Evolutionary conservation across 1,140 invertebrate species (phyloP).

Genomic region (Cydia splendana): DNA sequence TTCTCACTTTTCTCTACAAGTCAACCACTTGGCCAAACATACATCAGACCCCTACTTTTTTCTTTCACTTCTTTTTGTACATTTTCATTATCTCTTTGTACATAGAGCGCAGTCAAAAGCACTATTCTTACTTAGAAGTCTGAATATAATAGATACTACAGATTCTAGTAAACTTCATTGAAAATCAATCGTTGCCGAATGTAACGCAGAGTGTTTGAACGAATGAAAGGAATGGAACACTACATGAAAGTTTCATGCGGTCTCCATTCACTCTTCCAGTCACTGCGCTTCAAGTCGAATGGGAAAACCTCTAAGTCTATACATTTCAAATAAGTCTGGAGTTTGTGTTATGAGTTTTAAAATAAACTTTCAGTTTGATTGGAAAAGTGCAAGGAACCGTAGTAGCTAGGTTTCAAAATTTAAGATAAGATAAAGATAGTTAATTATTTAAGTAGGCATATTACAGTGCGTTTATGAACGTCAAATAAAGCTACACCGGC

Average conservation of each 20-base stretch:
- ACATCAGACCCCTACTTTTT: too few species aligned
- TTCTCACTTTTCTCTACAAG: too few species aligned
- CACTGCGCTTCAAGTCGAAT: conserved; percentile 27
- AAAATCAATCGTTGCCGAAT: conserved; percentile 17
- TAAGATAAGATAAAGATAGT: too few species aligned
- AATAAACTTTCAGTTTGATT: conserved; percentile 41
- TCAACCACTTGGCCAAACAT: too few species aligned
- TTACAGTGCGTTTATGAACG: too few species aligned
- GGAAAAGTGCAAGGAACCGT: background rate
- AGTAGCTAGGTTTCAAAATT: background rate
- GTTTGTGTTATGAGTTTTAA: conserved; percentile 37
- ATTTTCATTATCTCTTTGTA: too few species aligned
- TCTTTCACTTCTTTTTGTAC: too few species aligned
- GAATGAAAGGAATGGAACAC: conserved; percentile 31
- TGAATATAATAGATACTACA: background rate
- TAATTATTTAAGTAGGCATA: too few species aligned
- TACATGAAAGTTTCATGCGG: conserved; percentile 30
- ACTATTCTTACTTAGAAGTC: background rate
- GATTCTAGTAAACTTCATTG: conserved; percentile 14
- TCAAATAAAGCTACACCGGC: too few species aligned
- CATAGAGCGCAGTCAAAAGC: background rate
- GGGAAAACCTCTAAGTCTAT: conserved; percentile 25
- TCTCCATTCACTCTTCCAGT: conserved; percentile 9
- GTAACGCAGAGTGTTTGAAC: conserved; percentile 30
- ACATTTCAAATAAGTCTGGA: conserved; percentile 31